A percentile compares a stretch with the other conserved stretches of the same genome.
Conservation (phyloP, 2,113 vertebrate species). For the Saccopteryx leptura region DNA sequence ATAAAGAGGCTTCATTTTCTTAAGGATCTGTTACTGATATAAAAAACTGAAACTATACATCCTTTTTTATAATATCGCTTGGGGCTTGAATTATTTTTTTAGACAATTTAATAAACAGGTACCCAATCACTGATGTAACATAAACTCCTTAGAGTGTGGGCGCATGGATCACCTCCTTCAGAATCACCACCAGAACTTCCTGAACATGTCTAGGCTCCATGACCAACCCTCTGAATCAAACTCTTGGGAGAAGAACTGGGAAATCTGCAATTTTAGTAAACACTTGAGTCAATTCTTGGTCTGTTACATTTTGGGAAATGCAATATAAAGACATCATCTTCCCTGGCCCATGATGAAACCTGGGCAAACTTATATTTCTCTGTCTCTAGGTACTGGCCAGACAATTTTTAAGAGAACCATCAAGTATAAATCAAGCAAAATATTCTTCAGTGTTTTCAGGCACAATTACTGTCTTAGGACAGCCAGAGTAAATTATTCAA, state of each 20-base stretch:
- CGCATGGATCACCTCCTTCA: not conserved
- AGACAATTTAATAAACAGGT: not conserved
- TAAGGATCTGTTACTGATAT: not conserved
- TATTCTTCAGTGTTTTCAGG: not conserved
- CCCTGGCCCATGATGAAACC: not conserved
- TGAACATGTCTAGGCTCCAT: not conserved
- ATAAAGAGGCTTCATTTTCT: not conserved
- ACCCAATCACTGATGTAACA: not conserved
- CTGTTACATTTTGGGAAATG: not conserved
- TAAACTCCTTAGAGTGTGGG: not conserved
- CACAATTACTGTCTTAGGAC: not conserved
- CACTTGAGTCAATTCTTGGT: not conserved
- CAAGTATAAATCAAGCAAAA: conserved; percentile 17
- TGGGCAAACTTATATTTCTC: not conserved
- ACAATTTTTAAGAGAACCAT: not conserved
- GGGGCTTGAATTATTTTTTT: not conserved
- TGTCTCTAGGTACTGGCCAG: not conserved
- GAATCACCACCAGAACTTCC: not conserved
- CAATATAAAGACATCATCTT: not conserved
- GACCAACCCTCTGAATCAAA: not conserved
- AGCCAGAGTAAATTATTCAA: not conserved
- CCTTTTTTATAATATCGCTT: not conserved
- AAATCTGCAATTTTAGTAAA: not conserved
- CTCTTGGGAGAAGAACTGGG: not conserved
- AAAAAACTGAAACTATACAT: not conserved